phyloP scores from a whole-genome alignment of 2,797 vertebrate species.

The Pristis pectinata region DNA sequence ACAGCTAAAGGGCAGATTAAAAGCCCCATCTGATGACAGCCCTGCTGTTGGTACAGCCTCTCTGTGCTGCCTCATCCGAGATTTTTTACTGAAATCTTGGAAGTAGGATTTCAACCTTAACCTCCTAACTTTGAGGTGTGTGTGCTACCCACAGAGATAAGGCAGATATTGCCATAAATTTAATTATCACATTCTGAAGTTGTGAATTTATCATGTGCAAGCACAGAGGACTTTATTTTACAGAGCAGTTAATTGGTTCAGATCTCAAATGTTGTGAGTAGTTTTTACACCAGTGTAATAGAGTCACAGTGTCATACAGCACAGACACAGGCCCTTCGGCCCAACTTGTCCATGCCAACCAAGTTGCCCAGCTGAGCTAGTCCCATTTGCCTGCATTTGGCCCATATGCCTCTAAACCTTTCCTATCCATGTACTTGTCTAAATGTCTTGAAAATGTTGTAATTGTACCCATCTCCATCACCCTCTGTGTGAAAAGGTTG shows the following conservation, averaged over 20 bases:
- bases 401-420: too few relatives aligned
- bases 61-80: not conserved
- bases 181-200: conserved; percentile 20
- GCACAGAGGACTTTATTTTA: too few relatives aligned
- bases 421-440: too few relatives aligned
- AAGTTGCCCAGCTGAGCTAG: too few relatives aligned
- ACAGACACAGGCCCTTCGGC: too few relatives aligned
- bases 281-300: not conserved
- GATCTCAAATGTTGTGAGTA: not conserved
- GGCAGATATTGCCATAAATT: not conserved
- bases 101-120: not conserved
- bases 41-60: not conserved
- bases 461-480: too few relatives aligned
- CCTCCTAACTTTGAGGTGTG: not conserved
- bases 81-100: not conserved
- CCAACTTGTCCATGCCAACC: too few relatives aligned
- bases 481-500: too few relatives aligned
- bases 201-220: not conserved
- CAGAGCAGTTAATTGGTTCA: not conserved
- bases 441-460: too few relatives aligned
- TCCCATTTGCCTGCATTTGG: too few relatives aligned
- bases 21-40: not conserved
- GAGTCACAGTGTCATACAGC: too few relatives aligned
- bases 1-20: too few relatives aligned
- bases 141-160: not conserved